Evolutionary conservation across 2,888 invertebrate genomes (phyloP), one percentile per base, ranked within the genome.

Genomic region (Scaptomyza caliginosa): DNA sequence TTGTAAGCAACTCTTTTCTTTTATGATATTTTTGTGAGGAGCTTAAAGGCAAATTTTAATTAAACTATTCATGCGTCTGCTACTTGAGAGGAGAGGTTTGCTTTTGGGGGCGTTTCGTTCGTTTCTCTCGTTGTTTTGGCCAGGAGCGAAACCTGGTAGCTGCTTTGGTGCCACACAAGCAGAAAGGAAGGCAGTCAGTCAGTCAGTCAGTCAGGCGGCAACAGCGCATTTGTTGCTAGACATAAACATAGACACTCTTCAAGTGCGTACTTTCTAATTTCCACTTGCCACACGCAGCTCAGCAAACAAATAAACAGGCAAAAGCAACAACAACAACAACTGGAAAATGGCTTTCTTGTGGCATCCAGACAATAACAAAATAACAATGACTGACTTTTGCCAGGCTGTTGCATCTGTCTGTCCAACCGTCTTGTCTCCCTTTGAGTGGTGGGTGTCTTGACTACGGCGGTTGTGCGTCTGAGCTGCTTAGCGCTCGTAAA

Each of bases 201-300:
- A n/a, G n/a, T n/a, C n/a, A n/a, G n/a, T n/a, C n/a, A n/a, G n/a
- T n/a, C 45, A 51, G 59, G 23, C 6, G 32, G n/a, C 54, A 32
- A 11, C 49, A 50, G 67, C 24, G 17, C 75, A 63, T 54, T 73
- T 64, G 62, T 59, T 76, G 70, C 62, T 63, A 86, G 86, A 86
- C 81, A 74, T 74, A 80, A 86, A 77, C 86, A 86, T 68, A 81
- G 86, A 84, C 84, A 77, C 66, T 84, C 76, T 81, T 76, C 76
- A 67, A 87, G 82, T 83, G 87, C 87, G 87, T 87, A 87, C 82
- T 83, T 83, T 83, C 82, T 87, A 83, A 83, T 82, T 86, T 82
- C 71, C 87, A 78, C 82, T 68, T 73, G 73, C 82, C 81, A 69
- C 81, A 80, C 79, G 80, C 86, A 79, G 84, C 72, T 63, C 38